These are phyloP conservation scores for Diarsia brunnea DNA, from an alignment of 2,888 invertebrate species.

Conservation along the genomic window DNA sequence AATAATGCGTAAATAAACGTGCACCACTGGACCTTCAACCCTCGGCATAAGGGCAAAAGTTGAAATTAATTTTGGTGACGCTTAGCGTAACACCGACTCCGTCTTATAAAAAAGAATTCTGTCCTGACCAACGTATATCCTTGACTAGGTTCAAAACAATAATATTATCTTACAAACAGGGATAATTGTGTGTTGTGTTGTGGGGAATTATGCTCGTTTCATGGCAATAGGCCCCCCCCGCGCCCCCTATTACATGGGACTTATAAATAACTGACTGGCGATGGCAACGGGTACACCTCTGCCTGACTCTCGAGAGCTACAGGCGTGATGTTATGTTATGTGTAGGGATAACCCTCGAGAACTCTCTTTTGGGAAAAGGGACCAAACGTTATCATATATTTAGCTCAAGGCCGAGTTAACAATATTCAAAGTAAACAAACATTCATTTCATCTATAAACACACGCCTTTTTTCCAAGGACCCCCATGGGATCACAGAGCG, in stretches of 20 bases:
- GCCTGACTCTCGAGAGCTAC: no score
- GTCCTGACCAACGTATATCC: background rate
- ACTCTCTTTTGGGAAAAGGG: background rate
- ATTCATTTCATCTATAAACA: background rate
- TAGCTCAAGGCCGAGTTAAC: constrained; percentile 5
- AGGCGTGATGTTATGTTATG: no score
- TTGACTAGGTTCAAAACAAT: background rate
- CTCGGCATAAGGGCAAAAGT: background rate
- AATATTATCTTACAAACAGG: background rate
- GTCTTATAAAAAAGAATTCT: background rate
- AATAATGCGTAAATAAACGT: background rate
- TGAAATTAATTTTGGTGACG: background rate
- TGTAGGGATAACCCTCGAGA: background rate
- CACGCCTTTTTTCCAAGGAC: background rate
- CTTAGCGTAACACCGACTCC: background rate
- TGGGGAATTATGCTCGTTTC: no score
- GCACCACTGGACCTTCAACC: background rate
- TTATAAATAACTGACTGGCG: no score
- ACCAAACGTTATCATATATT: constrained; percentile 10
- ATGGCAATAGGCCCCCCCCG: no score
- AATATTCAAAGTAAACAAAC: constrained; percentile 23
- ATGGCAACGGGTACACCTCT: no score
- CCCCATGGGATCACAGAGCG: background rate
- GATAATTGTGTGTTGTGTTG: no score
- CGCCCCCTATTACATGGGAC: no score